Conservation (phyloP, 2,797 vertebrate genomes). For the Leptodactylus fallax region DNA sequence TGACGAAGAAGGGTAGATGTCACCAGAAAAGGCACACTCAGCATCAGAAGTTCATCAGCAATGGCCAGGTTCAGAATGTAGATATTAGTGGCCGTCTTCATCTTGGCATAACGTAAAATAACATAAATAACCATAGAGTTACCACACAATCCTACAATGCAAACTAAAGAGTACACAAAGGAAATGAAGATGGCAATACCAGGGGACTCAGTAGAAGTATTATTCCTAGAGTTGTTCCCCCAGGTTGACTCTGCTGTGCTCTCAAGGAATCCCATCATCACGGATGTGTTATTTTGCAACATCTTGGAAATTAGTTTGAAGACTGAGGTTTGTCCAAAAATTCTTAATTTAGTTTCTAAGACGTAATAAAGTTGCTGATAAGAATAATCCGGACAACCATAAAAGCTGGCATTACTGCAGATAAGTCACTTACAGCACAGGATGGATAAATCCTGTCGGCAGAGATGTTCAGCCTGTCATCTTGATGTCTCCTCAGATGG, state of each 20-base stretch:
- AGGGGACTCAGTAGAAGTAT: conserved; percentile 82
- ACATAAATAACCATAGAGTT: conserved; percentile 94
- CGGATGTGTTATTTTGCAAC: conserved; percentile 21
- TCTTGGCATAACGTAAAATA: conserved; percentile 89
- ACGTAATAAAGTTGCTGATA: neutral
- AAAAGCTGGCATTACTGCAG: conserved; percentile 1
- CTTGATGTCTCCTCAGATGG: neutral
- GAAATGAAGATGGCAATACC: conserved; percentile 90
- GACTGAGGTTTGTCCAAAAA: neutral
- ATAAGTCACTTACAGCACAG: neutral
- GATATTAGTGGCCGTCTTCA: conserved; percentile 93
- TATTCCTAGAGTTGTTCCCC: conserved; percentile 80
- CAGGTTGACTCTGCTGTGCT: conserved; percentile 70
- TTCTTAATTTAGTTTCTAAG: neutral
- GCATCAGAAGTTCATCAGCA: conserved; percentile 90
- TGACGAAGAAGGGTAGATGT: conserved; percentile 88
- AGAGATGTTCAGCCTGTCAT: neutral
- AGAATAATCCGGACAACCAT: neutral
- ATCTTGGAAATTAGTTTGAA: conserved; percentile 2
- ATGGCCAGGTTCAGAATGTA: conserved; percentile 91
- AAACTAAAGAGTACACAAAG: conserved; percentile 91
- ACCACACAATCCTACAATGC: conserved; percentile 87
- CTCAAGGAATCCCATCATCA: conserved; percentile 27
- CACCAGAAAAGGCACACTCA: conserved; percentile 91
- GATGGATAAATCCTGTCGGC: neutral